Base-by-base conservation (phyloP, 2,797 vertebrate genomes). In the Aulostomus chinensis region DNA sequence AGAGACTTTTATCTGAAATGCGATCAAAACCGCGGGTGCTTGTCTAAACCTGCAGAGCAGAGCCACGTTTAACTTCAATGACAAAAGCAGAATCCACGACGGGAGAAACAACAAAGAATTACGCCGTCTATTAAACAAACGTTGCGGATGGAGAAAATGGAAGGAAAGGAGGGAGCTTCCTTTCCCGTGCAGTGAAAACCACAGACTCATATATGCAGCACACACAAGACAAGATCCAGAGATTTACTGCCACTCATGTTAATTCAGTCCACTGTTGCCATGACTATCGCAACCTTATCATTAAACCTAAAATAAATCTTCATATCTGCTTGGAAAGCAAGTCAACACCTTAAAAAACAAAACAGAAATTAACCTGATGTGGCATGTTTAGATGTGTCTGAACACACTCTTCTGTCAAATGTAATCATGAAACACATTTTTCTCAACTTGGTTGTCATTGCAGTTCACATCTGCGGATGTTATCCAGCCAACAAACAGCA, bases 21-120 rank as follows among this genome's bases (percentile, higher is more conserved):
- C 56, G 69, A 84, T 85, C 72, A 87, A 83, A 87, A 72, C 50
- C 53, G 18, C 0, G 9, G 30, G 43, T 13, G 50, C 58, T 64
- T 26, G 66, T 71, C 45, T 67, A 52, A 81, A 83, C 76, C 46
- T 57, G 73, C 65, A 58, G 38, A 62, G 52, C 49, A 34, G 29
- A 64, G 35, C 56, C 57, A 17, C 58, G 5, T 58, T 74, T 60
- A 78, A 60, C 67, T 73, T 74, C 57, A 68, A 31, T 29, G 15
- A 46, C 12, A 49, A 67, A 49, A 1, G 2, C 10, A 12, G 47
- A 61, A 52, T 57, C 48, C 62, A 63, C 39, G 21, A 42, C 51
- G 51, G 50, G 48, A 51, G 17, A 15, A 33, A 48, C 9, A 35
- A 58, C 43, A 54, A 63, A 13, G 32, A 30, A 57, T 13, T 54